These are phyloP conservation scores for Adelognathus sp. DNA, from an alignment of 2,888 invertebrate species.

Conservation along the genomic window DNA sequence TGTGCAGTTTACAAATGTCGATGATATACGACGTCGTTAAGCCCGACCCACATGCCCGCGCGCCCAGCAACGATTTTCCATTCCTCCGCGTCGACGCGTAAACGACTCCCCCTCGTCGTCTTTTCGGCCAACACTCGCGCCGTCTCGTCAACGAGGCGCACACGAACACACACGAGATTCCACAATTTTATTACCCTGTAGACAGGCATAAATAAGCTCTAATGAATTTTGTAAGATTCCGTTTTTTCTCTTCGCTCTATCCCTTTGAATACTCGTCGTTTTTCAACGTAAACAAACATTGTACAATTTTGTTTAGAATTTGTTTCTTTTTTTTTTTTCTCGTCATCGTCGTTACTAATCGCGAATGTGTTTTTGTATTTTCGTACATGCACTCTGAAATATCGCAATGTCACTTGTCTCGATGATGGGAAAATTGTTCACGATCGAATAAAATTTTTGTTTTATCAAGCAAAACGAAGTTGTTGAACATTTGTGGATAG, in stretches of 20 bases:
- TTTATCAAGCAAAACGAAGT: too few relatives aligned
- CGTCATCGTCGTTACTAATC: background rate
- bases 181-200: background rate
- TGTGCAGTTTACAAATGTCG: slow-evolving; percentile 8
- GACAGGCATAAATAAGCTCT: slow-evolving; percentile 6
- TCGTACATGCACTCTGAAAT: background rate
- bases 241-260: too few relatives aligned
- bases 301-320: background rate
- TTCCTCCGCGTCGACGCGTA: background rate
- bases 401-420: too few relatives aligned
- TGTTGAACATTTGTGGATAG: too few relatives aligned
- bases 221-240: slow-evolving; percentile 7
- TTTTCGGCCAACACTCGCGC: too few relatives aligned
- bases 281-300: background rate
- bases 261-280: background rate
- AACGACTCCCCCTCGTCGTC: too few relatives aligned
- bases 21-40: slow-evolving; percentile 27
- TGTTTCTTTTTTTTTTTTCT: too few relatives aligned
- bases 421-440: too few relatives aligned
- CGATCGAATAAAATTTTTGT: too few relatives aligned
- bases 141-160: background rate
- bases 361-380: background rate
- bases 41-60: background rate
- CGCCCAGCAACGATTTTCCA: background rate
- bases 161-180: background rate